Percentiles rank a stretch among this genome's conserved stretches.
Evolutionary conservation across 37 sponge, comb jelly and placozoan genomes (phyloP).

Genomic region (Haliclona indistincta): DNA sequence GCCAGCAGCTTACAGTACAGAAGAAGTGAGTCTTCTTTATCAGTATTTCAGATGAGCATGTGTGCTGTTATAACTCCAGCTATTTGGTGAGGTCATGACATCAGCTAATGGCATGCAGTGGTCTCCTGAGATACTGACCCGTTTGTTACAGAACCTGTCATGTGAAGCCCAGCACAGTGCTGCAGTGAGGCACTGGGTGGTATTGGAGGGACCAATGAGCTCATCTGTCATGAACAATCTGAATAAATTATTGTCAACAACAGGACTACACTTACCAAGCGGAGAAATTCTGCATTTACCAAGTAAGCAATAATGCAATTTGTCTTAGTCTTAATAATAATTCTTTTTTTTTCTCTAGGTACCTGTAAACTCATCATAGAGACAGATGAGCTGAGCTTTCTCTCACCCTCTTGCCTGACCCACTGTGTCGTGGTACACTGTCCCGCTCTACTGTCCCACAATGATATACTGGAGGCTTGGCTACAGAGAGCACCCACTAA

Average conservation of each 20-base stretch:
- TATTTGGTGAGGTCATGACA: neutral
- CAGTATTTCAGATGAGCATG: neutral
- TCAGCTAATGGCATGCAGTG: neutral
- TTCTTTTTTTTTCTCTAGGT: constrained; percentile 13
- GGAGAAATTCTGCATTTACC: constrained; percentile 39
- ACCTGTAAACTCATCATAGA: constrained; percentile 55
- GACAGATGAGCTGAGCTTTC: constrained; percentile 13
- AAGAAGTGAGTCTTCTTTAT: constrained; percentile 41
- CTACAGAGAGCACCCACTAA: constrained; percentile 63
- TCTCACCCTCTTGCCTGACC: constrained; percentile 23
- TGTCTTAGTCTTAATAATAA: too few relatives aligned
- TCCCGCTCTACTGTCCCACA: constrained; percentile 22
- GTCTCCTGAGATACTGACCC: too few relatives aligned
- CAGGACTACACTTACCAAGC: constrained; percentile 28
- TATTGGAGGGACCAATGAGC: constrained; percentile 63
- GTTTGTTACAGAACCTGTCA: too few relatives aligned
- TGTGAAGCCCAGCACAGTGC: too few relatives aligned
- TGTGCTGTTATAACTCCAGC: neutral
- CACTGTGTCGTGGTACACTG: constrained; percentile 34
- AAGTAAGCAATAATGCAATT: constrained; percentile 3
- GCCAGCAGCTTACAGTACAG: constrained; percentile 41
- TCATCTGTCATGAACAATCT: neutral
- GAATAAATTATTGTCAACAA: neutral
- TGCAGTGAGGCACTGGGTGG: constrained; percentile 52
- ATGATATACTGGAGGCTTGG: constrained; percentile 59